Evolutionary conservation across 2,797 vertebrate genomes (phyloP), one percentile per base, ranked within the genome.

Genomic region (Pipistrellus pipistrellus): DNA sequence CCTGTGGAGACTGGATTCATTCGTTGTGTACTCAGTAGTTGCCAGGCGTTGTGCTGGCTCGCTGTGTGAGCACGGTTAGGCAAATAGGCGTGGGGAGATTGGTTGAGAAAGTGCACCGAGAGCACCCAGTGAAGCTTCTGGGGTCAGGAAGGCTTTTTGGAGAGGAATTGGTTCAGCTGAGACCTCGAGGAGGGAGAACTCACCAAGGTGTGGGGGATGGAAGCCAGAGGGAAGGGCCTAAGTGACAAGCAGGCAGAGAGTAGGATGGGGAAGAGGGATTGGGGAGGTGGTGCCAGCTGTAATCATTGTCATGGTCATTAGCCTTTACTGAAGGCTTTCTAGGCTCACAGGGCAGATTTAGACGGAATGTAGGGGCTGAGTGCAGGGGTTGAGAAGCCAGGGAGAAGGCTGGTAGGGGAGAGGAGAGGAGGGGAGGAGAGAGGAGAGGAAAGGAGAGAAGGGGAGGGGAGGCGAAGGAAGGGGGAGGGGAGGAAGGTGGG

Each of bases 151-250:
- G 64, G 62, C 83, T 72, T 71, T 78, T 57, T 83, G 77, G 90
- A 81, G 82, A 35, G 41, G 71, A 27, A 44, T 18, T 81, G 53
- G 55, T 75, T 88, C 76, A 72, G 17, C 93, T 25, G 76, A 92
- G 69, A 87, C 73, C 53, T 53, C 7, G 44, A 82, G 71, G 66
- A 76, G 53, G 66, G 62, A 87, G 53, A 81, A 23, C 4, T 4
- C n/a, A 9, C 1, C 23, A 85, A 76, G 57, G n/a, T 53, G 23
- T 3, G 35, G 73, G 83, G 27, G 27, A 3, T 44, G 27, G 66
- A 57, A 62, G 66, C 17, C 46, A 41, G 69, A 76, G 71, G 59
- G 53, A 87, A 23, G n/a, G 32, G 27, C 59, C 75, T 35, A 14
- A 76, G 38, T 18, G 51, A n/a, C 35, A 41, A 62, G 38, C 18